phyloP scores from a whole-genome alignment of 2,113 vertebrate genomes.

The Peromyscus californicus region DNA sequence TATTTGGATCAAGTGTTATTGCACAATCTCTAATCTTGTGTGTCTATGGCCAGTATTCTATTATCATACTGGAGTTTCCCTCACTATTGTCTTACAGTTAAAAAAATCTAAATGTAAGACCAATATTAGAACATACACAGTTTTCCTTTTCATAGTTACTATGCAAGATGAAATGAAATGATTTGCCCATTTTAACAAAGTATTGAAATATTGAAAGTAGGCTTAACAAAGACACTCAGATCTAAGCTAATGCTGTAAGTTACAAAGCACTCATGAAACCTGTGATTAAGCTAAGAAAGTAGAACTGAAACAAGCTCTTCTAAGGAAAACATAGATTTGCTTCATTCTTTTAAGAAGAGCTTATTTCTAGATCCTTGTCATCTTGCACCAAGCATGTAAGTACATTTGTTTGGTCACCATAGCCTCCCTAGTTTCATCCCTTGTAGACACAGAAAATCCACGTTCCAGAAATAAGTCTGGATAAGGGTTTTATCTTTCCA shows the following conservation, averaged over 20 bases:
- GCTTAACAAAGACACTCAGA: not conserved
- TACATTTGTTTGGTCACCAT: not conserved
- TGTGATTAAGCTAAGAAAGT: slow-evolving; percentile 9
- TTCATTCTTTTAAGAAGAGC: slow-evolving; percentile 12
- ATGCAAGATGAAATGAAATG: slow-evolving; percentile 8
- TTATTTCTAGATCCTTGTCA: slow-evolving; percentile 24
- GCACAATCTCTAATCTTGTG: not conserved
- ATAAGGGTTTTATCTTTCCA: not conserved
- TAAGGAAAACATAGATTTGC: not conserved
- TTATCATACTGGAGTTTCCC: not conserved
- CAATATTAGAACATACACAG: not conserved
- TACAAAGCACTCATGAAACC: slow-evolving; percentile 24
- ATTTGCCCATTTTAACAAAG: not conserved
- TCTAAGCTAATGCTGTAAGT: not conserved
- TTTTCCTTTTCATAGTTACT: not conserved
- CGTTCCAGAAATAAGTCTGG: not conserved
- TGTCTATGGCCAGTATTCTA: not conserved
- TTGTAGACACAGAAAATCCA: not conserved
- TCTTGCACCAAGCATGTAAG: not conserved
- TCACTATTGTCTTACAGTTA: not conserved
- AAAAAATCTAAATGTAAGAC: not conserved
- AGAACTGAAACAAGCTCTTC: not conserved
- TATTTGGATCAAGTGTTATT: not conserved
- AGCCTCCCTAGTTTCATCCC: not conserved
- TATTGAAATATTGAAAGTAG: not conserved